Evolutionary conservation across 2,113 vertebrate species (phyloP).

Genomic region (Cyanoramphus novaezelandiae): DNA sequence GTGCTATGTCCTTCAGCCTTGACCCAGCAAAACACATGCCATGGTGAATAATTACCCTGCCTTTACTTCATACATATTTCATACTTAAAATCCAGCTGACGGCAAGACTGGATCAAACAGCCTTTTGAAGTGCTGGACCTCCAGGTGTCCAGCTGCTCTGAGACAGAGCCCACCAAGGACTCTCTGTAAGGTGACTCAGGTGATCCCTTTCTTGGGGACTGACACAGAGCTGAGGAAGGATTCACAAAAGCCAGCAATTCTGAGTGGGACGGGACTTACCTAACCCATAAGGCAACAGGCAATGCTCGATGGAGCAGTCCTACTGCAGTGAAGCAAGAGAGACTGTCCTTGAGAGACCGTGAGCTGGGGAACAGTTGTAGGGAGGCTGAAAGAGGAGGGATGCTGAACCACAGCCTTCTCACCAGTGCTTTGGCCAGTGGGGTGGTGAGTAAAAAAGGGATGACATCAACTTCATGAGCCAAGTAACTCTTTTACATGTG

Average conservation of each 20-base stretch:
- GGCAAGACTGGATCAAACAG: neutral
- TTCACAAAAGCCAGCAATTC: neutral
- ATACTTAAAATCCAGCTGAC: neutral
- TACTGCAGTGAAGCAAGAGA: neutral
- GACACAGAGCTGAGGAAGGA: neutral
- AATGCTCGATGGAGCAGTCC: neutral
- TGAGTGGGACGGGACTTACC: neutral
- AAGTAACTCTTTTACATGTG: neutral
- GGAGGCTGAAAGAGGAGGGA: neutral
- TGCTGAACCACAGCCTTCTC: neutral
- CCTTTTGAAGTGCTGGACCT: neutral
- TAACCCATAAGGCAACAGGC: neutral
- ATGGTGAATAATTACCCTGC: neutral
- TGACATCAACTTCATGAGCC: neutral
- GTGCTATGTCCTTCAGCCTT: neutral
- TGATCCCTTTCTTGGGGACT: neutral
- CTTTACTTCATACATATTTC: neutral
- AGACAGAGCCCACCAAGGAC: neutral
- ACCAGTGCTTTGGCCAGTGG: neutral
- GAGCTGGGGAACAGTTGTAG: neutral
- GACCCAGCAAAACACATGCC: neutral
- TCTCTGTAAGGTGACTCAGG: neutral
- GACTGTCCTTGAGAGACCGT: neutral
- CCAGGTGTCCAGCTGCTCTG: neutral
- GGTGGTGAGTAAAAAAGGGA: neutral